These are phyloP conservation scores for Halotydeus destructor DNA, from an alignment of 1,140 invertebrate genomes.

Conservation along the genomic window DNA sequence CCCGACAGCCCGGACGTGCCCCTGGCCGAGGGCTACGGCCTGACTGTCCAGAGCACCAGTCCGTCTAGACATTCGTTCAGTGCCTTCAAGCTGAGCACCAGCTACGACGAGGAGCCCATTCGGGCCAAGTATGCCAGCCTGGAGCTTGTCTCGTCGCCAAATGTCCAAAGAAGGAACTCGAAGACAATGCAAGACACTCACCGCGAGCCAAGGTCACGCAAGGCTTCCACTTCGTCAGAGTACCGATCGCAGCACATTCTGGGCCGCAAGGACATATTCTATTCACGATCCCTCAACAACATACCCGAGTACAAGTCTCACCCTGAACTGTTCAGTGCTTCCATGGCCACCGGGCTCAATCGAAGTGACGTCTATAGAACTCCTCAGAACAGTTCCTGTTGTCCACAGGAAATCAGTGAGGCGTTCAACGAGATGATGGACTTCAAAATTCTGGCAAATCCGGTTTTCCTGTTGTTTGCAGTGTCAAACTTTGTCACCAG, in stretches of 20 bases:
- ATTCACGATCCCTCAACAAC: conserved; percentile 53
- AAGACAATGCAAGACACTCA: conserved; percentile 1
- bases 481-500: conserved; percentile 86
- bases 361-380: not conserved
- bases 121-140: too few relatives aligned
- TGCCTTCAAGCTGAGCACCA: not conserved
- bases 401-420: conserved; percentile 30
- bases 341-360: conserved; percentile 7
- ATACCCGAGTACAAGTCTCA: conserved; percentile 29
- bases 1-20: too few relatives aligned
- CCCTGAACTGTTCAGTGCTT: conserved; percentile 15
- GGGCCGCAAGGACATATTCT: conserved; percentile 63
- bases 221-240: too few relatives aligned
- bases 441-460: conserved; percentile 54
- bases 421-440: conserved; percentile 63
- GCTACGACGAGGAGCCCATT: not conserved
- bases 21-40: too few relatives aligned
- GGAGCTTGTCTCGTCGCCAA: too few relatives aligned
- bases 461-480: conserved; percentile 70
- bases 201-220: not conserved
- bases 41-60: too few relatives aligned
- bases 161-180: too few relatives aligned
- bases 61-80: conserved; percentile 6
- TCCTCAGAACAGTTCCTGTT: conserved; percentile 20
- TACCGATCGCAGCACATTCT: conserved; percentile 23